Percentiles rank a stretch among this genome's conserved stretches.
These are phyloP conservation scores for Morone saxatilis DNA, from an alignment of 2,113 vertebrate species.

Conservation along the genomic window DNA sequence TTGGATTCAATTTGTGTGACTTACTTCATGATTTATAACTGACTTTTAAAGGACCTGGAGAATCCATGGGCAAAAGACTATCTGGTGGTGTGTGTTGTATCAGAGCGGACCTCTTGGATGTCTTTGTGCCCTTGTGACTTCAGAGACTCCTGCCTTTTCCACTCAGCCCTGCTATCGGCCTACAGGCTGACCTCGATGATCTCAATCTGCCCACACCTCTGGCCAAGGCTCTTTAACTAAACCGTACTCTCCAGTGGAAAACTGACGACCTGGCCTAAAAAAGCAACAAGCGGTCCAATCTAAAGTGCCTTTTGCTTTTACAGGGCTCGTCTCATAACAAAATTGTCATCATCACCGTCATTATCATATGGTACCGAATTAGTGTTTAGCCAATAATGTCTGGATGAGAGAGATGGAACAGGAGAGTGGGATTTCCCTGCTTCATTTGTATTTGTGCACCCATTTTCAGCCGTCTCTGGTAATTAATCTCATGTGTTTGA, in stretches of 20 bases:
- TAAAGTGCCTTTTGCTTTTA: slow-evolving; percentile 39
- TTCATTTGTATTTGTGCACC: slow-evolving; percentile 16
- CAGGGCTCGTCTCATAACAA: slow-evolving; percentile 11
- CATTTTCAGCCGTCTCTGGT: slow-evolving; percentile 21
- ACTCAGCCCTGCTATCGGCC: slow-evolving; percentile 65
- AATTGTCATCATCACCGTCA: slow-evolving; percentile 9
- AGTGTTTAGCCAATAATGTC: slow-evolving; percentile 7
- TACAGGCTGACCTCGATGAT: slow-evolving; percentile 77
- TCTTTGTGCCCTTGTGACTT: slow-evolving; percentile 53
- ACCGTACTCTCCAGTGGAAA: slow-evolving; percentile 65
- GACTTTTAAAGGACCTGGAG: slow-evolving; percentile 37
- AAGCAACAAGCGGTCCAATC: slow-evolving; percentile 39
- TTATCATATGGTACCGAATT: slow-evolving; percentile 25
- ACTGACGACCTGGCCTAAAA: slow-evolving; percentile 33
- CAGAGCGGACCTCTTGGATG: slow-evolving; percentile 42
- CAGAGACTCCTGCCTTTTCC: slow-evolving; percentile 52
- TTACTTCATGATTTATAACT: slow-evolving; percentile 34
- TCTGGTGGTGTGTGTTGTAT: slow-evolving; percentile 32
- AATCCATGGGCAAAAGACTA: slow-evolving; percentile 20
- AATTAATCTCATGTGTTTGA: slow-evolving; percentile 33
- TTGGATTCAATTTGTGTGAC: slow-evolving; percentile 34
- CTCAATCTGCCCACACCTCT: slow-evolving; percentile 73
- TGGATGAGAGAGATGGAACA: not conserved
- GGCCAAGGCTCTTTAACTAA: slow-evolving; percentile 67
- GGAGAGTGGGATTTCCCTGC: not conserved